phyloP scores from a whole-genome alignment of 2,113 vertebrate genomes.

The Tyrannus savana region DNA sequence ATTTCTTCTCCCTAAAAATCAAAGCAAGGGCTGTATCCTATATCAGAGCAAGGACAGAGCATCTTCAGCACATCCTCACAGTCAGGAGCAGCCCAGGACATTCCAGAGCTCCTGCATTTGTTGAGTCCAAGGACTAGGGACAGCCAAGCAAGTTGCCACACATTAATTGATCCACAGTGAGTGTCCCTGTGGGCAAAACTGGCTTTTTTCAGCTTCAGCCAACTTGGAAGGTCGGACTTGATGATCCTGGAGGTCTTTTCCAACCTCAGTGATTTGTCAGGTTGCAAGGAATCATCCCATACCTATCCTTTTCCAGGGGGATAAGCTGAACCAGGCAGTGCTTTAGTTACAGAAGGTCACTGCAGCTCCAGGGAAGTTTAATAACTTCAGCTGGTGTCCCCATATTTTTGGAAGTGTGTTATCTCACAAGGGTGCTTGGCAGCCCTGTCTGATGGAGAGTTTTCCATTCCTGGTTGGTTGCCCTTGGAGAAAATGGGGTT shows the following conservation, averaged over 20 bases:
- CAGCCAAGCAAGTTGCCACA: neutral
- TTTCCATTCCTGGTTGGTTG: neutral
- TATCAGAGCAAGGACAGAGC: neutral
- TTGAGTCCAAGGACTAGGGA: neutral
- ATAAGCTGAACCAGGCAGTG: neutral
- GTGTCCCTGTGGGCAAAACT: neutral
- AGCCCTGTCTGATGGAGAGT: neutral
- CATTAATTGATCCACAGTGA: neutral
- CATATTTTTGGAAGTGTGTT: neutral
- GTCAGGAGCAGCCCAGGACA: neutral
- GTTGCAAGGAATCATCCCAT: neutral
- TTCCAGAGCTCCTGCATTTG: neutral
- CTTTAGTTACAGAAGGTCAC: neutral
- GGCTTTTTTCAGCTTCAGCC: neutral
- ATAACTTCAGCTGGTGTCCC: neutral
- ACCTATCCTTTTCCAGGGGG: neutral
- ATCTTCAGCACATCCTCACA: neutral
- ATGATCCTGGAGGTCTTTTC: neutral
- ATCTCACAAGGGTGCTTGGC: neutral
- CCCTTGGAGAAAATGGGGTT: neutral
- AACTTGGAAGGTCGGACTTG: neutral
- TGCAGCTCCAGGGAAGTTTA: fast-evolving
- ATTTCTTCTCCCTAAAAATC: neutral
- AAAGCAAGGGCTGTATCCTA: neutral
- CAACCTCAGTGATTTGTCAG: fast-evolving